Base-by-base conservation (phyloP, 2,888 invertebrate species). In the Philereme vetulata region DNA sequence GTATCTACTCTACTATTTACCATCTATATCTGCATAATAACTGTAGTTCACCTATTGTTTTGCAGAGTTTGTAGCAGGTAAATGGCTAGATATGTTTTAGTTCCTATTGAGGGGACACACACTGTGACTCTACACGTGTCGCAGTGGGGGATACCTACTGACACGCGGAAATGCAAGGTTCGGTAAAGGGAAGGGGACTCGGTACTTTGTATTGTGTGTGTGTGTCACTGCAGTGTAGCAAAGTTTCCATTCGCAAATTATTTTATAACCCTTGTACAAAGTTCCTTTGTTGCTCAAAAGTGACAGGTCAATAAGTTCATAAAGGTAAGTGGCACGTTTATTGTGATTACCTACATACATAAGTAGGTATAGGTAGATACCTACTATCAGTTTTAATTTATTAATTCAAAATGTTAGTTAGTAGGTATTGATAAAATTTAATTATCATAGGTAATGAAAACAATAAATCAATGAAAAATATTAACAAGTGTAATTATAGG, bases 51-150 rank as follows among this genome's bases (percentile, higher is more conserved):
- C 21, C 2, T 21, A 21, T 21, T 21, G 21, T 21, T 21, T 21
- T 21, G 21, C 21, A 21, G 21, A 21, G 21, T 21, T 38, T 56
- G 51, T 51, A 45, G 36, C 32, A 38, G 48, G 36, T n/a, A 53
- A 38, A 21, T 43, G 11, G 5, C 47, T 38, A 40, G 52, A 62
- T 54, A 48, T 56, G 51, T 43, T 61, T 60, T 64, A 62, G 64
- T 59, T 53, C 60, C 49, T 57, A 51, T 38, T 46, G 49, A 59
- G 55, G 65, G 66, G 43, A 60, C 21, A 21, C 21, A 62, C 36
- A 63, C 21, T 47, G 57, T 61, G 54, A 60, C 59, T 43, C 42
- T 33, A 59, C 63, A 62, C 61, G 65, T 64, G 65, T 60, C 62
- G 51, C 63, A 51, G 59, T 61, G 64, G 63, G 65, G 53, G 51